phyloP scores from a whole-genome alignment of 2,113 vertebrate genomes.

The Reinhardtius hippoglossoides region DNA sequence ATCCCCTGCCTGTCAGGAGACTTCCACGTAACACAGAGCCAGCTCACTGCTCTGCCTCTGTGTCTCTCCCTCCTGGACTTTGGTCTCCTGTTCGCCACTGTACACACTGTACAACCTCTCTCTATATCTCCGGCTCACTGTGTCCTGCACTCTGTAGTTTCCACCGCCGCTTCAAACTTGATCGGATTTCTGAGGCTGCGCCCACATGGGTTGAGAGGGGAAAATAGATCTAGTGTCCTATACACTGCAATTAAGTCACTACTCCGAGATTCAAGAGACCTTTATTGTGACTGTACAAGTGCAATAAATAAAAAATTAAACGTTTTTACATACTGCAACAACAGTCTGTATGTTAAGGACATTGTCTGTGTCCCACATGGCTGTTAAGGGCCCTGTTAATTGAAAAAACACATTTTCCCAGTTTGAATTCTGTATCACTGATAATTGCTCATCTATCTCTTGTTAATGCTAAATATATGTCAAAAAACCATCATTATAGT shows the following conservation, averaged over 20 bases:
- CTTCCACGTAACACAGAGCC: constrained; percentile 57
- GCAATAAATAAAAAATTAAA: too few species aligned
- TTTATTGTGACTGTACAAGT: too few species aligned
- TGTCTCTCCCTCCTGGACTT: constrained; percentile 63
- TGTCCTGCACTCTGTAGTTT: constrained; percentile 28
- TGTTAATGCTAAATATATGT: too few species aligned
- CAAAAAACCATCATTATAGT: too few species aligned
- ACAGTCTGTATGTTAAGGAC: too few species aligned
- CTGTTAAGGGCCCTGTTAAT: too few species aligned
- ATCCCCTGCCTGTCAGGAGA: constrained; percentile 29
- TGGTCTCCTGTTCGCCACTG: constrained; percentile 45
- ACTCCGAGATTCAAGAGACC: too few species aligned
- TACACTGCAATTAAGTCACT: too few species aligned
- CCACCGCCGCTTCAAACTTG: constrained; percentile 16
- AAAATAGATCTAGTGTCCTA: background rate
- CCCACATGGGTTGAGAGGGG: constrained; percentile 13
- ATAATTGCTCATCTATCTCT: too few species aligned
- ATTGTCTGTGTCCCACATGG: too few species aligned
- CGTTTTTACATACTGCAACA: too few species aligned
- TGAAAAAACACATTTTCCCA: background rate
- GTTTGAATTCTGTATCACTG: background rate
- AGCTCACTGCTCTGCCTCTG: constrained; percentile 17
- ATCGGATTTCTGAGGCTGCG: constrained; percentile 43
- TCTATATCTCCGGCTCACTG: background rate
- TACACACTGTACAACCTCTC: constrained; percentile 34